Percentiles rank a stretch among this genome's conserved stretches.
These are phyloP conservation scores for Nanorana parkeri DNA, from an alignment of 2,113 vertebrate species.

Conservation along the genomic window DNA sequence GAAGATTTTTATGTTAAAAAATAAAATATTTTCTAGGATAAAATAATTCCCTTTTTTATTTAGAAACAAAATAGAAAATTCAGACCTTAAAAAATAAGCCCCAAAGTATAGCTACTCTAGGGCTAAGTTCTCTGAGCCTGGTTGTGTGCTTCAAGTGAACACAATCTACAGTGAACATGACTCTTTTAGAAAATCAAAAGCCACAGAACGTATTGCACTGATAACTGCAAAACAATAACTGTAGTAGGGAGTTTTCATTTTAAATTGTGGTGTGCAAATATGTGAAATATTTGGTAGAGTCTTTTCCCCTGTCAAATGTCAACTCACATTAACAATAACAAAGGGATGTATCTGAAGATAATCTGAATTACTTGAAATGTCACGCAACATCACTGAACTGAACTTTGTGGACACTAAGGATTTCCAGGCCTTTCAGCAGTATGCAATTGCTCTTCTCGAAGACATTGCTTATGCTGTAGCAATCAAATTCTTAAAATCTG, in stretches of 20 bases:
- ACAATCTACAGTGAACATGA: too few species aligned
- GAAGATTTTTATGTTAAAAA: too few species aligned
- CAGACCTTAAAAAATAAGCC: too few species aligned
- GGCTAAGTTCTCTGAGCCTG: too few species aligned
- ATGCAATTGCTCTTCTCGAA: slow-evolving; percentile 5
- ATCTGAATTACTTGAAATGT: slow-evolving; percentile 54
- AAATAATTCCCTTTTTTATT: too few species aligned
- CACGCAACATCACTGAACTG: slow-evolving; percentile 51
- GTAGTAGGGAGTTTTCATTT: slow-evolving; percentile 6
- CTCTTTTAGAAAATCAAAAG: too few species aligned
- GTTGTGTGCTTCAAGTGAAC: too few species aligned
- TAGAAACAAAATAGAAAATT: too few species aligned
- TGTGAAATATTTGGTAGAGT: slow-evolving; percentile 48
- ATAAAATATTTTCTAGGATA: too few species aligned
- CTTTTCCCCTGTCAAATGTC: slow-evolving; percentile 53
- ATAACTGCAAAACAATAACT: not conserved
- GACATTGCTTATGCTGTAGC: not conserved
- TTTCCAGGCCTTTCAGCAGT: slow-evolving; percentile 27
- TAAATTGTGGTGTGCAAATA: slow-evolving; percentile 39
- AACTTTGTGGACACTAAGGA: slow-evolving; percentile 41
- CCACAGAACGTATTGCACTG: not conserved
- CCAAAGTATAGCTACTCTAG: too few species aligned
- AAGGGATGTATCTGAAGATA: slow-evolving; percentile 47
- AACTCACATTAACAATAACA: slow-evolving; percentile 52
- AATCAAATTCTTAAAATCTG: not conserved